Base-by-base conservation (phyloP, 2,888 invertebrate species). In the Leptogaster cylindrica region DNA sequence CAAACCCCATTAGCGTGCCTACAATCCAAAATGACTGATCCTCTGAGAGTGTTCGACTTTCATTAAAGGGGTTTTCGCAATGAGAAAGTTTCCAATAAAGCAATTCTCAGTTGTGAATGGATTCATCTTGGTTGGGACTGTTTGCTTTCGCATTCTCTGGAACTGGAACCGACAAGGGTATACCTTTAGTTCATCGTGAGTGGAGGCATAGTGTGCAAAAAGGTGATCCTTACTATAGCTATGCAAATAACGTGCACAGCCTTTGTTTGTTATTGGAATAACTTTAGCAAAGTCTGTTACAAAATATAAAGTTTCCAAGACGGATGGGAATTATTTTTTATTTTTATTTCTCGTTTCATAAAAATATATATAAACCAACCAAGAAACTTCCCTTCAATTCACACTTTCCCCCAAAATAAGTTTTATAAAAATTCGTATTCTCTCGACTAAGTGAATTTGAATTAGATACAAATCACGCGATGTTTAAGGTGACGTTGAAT, bases 81-180 rank as follows among this genome's bases (percentile, higher is more conserved):
- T 31, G 52, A 31, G n/a, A 52, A 52, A 52, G 52, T 52, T 52
- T 52, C 52, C 52, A 52, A 52, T 52, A 52, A 52, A 52, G 33
- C 33, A 33, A 52, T 52, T 52, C 33, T 52, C 52, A 52, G 20
- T n/a, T n/a, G 14, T 52, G 52, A 52, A 52, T 52, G 33, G 52
- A 52, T 52, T 52, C 52, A 52, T 52, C 52, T 33, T 20, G 20
- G 10, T 14, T 39, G 39, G 39, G 31, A 6, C 20, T 46, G 20
- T 46, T 8, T 23, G 46, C 10, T 5, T 12, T n/a, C 39, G 12
- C 12, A 39, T 14, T n/a, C 7, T 6, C 7, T 31, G 6, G 31
- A 31, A 31, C 6, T 31, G 31, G 39, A 12, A 10, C 4, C 4
- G 10, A 39, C 10, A 39, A 39, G 14, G 39, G 39, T 39, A 14